A percentile compares a stretch with the other conserved stretches of the same genome.
Evolutionary conservation across 2,888 invertebrate species (phyloP).

Genomic region (Drosophila birchii): DNA sequence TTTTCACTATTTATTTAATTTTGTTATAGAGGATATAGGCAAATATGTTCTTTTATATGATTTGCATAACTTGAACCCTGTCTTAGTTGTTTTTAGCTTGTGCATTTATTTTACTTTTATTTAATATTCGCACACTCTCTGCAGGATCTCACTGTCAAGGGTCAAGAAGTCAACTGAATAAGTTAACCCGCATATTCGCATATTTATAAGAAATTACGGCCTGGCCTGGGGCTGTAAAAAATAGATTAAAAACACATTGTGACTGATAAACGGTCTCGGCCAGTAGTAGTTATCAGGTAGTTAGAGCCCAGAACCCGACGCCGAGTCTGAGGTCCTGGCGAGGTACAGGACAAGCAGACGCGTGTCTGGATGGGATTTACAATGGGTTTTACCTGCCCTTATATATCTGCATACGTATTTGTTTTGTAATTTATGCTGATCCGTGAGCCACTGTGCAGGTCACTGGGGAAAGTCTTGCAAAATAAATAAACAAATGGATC

Average conservation of each 20-base stretch:
- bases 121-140: not conserved
- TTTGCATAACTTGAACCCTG: not conserved
- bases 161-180: constrained; percentile 51
- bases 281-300: constrained; percentile 43
- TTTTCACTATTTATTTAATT: not conserved
- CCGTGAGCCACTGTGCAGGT: constrained; percentile 29
- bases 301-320: constrained; percentile 17
- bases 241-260: constrained; percentile 66
- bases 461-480: constrained; percentile 1
- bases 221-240: constrained; percentile 18
- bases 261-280: constrained; percentile 32
- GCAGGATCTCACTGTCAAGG: constrained; percentile 26
- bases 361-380: constrained; percentile 39
- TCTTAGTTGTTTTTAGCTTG: not conserved
- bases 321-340: not conserved
- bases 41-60: not conserved
- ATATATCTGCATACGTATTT: not conserved
- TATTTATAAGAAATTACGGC: constrained; percentile 43
- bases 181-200: not conserved
- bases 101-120: not conserved
- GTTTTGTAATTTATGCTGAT: not conserved
- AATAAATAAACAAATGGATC: not conserved
- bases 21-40: not conserved
- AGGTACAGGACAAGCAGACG: constrained; percentile 46
- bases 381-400: constrained; percentile 22